Evolutionary conservation across 1,140 invertebrate species (phyloP).

Genomic region (Yoshiicerus persimilis): DNA sequence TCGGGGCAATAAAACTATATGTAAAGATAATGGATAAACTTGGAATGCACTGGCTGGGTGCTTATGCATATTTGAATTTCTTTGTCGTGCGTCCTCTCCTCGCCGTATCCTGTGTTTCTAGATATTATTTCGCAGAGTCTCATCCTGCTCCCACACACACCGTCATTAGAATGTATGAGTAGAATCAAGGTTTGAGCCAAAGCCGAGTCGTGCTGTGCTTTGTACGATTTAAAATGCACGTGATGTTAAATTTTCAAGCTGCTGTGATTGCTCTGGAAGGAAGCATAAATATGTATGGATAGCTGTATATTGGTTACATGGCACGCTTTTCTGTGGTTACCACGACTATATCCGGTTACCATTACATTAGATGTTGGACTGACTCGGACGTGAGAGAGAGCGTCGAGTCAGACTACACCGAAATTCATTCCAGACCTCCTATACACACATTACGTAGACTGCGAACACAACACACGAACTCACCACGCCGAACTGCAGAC

Average conservation of each 20-base stretch:
- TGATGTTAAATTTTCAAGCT: slow-evolving; percentile 21
- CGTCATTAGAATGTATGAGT: not conserved
- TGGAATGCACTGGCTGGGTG: no score
- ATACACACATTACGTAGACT: not conserved
- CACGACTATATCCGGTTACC: slow-evolving; percentile 12
- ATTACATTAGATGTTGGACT: not conserved
- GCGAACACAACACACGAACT: not conserved
- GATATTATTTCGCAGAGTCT: not conserved
- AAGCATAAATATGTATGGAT: slow-evolving; percentile 15
- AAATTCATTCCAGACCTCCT: not conserved
- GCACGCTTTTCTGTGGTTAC: slow-evolving; percentile 11
- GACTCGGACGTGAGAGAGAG: not conserved
- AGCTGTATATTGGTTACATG: not conserved
- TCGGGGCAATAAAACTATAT: no score
- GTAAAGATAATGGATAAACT: no score
- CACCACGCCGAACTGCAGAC: not conserved
- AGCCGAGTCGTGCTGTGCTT: not conserved
- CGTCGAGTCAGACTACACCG: not conserved
- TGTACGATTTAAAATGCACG: slow-evolving; percentile 20
- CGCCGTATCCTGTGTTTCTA: not conserved
- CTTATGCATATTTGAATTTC: not conserved
- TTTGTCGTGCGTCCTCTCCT: not conserved
- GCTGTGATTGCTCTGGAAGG: not conserved
- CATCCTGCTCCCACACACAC: not conserved
- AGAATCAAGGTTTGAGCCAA: not conserved